Percentiles rank a stretch among this genome's conserved stretches.
These are phyloP conservation scores for Drosophila kanekoi DNA, from an alignment of 2,888 invertebrate genomes.

Conservation along the genomic window DNA sequence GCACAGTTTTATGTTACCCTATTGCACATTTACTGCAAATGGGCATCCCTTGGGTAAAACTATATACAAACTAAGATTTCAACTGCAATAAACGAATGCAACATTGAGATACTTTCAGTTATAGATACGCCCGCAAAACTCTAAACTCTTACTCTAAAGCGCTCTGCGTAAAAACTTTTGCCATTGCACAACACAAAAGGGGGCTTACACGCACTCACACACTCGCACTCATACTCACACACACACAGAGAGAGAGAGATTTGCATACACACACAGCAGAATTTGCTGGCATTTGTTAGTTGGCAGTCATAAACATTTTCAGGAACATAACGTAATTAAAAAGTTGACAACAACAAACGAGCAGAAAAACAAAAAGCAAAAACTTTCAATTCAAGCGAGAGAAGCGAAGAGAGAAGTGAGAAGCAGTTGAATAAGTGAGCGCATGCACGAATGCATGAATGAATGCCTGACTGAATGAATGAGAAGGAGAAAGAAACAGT, in stretches of 20 bases:
- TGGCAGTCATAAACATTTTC: conserved; percentile 50
- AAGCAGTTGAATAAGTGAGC: conserved; percentile 8
- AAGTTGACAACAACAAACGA: conserved; percentile 54
- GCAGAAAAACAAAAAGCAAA: conserved; percentile 17
- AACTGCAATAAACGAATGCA: conserved; percentile 57
- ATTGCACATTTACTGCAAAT: background rate
- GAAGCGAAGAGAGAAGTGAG: background rate
- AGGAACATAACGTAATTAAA: conserved; percentile 69
- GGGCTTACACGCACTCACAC: conserved; percentile 4
- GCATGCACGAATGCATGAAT: conserved; percentile 7
- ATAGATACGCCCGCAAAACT: conserved; percentile 28
- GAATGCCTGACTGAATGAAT: conserved; percentile 5
- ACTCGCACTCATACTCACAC: conserved; percentile 10
- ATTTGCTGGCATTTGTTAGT: conserved; percentile 43
- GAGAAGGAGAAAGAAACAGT: background rate
- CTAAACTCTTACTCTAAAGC: conserved; percentile 36
- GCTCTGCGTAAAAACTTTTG: conserved; percentile 38
- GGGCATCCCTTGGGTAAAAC: conserved; percentile 26
- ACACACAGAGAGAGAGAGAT: conserved; percentile 11
- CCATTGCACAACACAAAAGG: conserved; percentile 22
- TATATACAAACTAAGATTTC: conserved; percentile 35
- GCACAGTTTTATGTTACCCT: conserved; percentile 1
- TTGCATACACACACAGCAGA: conserved; percentile 5
- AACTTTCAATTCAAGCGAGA: conserved; percentile 14
- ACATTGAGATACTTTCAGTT: conserved; percentile 56